phyloP scores from a whole-genome alignment of 2,113 vertebrate species.

The Sinocyclocheilus anophthalmus region DNA sequence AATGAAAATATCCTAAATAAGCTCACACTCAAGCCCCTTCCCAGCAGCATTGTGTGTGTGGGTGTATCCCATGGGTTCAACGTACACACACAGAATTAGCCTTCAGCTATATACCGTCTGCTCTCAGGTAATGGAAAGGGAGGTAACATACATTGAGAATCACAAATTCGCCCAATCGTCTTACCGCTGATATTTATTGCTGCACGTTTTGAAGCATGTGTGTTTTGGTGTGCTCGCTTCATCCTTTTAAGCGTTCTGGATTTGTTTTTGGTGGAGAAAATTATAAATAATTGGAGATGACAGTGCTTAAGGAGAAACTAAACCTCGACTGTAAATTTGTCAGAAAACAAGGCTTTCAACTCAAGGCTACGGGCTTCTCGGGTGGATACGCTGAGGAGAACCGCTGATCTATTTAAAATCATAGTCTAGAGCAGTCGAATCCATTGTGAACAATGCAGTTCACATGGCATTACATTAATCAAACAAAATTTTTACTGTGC shows the following conservation, averaged over 20 bases:
- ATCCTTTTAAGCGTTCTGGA: constrained; percentile 49
- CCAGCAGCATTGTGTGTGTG: constrained; percentile 64
- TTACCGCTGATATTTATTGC: constrained; percentile 46
- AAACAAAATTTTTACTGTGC: neutral
- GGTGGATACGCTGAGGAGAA: constrained; percentile 3
- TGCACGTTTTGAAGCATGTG: constrained; percentile 38
- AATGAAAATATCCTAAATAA: constrained; percentile 75
- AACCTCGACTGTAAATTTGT: constrained; percentile 54
- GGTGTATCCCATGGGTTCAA: constrained; percentile 27
- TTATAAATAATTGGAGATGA: constrained; percentile 49
- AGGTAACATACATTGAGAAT: constrained; percentile 16
- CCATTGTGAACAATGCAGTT: neutral
- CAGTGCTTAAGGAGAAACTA: constrained; percentile 48
- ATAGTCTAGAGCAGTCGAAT: neutral
- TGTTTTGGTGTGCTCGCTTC: constrained; percentile 43
- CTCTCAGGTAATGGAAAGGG: constrained; percentile 45
- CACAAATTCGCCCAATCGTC: constrained; percentile 16
- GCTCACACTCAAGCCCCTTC: constrained; percentile 64
- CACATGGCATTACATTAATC: neutral
- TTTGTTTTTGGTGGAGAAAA: constrained; percentile 56
- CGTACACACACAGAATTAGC: constrained; percentile 23
- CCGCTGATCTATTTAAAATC: neutral
- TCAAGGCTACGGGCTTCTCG: constrained; percentile 5
- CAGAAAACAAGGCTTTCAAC: constrained; percentile 53
- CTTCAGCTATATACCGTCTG: constrained; percentile 41